Evolutionary conservation across 2,113 vertebrate genomes (phyloP).

Genomic region (Tetraodon nigroviridis): DNA sequence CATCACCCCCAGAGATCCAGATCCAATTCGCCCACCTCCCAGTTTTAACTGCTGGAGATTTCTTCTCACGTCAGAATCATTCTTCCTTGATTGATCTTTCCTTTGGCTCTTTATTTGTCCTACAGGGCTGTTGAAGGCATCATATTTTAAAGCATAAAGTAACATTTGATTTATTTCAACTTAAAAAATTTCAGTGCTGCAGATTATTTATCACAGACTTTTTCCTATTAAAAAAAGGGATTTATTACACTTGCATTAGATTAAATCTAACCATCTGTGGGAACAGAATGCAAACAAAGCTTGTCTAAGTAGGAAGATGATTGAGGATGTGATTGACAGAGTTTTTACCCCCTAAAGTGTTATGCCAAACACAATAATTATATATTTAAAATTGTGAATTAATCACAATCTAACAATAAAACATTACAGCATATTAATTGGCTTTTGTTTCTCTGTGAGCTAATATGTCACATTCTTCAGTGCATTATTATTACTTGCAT

Average conservation of each 20-base stretch:
- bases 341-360: too few species aligned
- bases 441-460: constrained; percentile 31
- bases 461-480: constrained; percentile 44
- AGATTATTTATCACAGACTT: too few species aligned
- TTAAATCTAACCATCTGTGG: neutral
- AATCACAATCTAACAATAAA: neutral
- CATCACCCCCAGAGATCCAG: constrained; percentile 25
- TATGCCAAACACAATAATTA: neutral
- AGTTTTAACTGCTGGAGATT: constrained; percentile 32
- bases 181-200: too few species aligned
- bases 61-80: constrained; percentile 23
- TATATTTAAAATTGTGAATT: too few species aligned
- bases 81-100: constrained; percentile 43
- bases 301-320: neutral
- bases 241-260: neutral
- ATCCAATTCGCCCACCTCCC: constrained; percentile 26
- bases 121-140: constrained; percentile 3
- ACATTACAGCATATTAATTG: neutral
- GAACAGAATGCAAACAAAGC: neutral
- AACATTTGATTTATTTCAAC: neutral
- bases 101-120: constrained; percentile 24
- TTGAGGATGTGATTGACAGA: neutral
- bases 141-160: constrained; percentile 1
- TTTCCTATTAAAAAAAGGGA: too few species aligned
- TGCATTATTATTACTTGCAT: constrained; percentile 54